phyloP scores from a whole-genome alignment of 1,140 invertebrate species.

The Branchinecta lindahli region DNA sequence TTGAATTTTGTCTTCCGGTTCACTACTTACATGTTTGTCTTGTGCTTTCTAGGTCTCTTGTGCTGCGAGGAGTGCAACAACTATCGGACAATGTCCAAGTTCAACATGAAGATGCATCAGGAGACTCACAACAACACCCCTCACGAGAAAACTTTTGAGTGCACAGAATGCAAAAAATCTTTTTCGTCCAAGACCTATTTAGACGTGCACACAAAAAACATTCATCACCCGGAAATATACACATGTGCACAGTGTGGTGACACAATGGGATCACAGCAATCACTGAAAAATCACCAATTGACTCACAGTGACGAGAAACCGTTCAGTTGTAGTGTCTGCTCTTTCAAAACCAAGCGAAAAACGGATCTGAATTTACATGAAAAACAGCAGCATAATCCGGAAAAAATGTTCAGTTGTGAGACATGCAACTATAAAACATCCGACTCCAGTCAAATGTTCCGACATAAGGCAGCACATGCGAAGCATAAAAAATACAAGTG shows the following conservation, averaged over 20 bases:
- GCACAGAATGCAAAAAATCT: neutral
- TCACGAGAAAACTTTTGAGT: neutral
- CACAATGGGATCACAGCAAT: neutral
- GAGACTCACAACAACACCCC: conserved; percentile 1
- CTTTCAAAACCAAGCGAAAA: neutral
- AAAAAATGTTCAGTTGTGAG: neutral
- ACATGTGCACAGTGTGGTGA: conserved; percentile 1
- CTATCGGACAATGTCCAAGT: neutral
- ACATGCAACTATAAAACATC: neutral
- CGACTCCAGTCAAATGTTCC: neutral
- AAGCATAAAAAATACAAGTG: conserved; percentile 4
- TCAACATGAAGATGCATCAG: conserved; percentile 2
- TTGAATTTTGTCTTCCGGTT: too few species aligned
- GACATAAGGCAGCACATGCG: neutral
- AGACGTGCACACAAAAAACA: neutral
- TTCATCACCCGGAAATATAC: neutral
- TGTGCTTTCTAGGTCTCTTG: neutral
- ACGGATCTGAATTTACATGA: neutral
- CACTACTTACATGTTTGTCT: too few species aligned
- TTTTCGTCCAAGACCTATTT: neutral
- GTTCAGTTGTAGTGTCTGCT: neutral
- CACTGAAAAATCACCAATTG: neutral
- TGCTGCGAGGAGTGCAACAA: neutral
- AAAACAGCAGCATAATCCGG: neutral
- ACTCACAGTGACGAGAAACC: neutral